These are phyloP conservation scores for Lamellibrachia satsuma DNA, from an alignment of 2,888 invertebrate species.

Conservation along the genomic window DNA sequence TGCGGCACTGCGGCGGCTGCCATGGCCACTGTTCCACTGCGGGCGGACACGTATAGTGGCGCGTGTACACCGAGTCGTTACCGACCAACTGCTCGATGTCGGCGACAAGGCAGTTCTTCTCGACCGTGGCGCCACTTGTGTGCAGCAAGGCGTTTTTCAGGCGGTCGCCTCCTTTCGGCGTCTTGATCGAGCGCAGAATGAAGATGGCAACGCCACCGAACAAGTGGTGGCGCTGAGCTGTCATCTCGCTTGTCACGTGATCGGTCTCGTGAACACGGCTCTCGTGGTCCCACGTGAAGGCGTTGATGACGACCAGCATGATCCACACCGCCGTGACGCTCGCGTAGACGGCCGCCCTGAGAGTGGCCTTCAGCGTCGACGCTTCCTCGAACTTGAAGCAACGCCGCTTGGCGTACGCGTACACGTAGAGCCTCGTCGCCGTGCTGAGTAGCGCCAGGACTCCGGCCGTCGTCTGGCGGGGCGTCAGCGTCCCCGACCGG, in stretches of 20 bases:
- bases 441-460: constrained; percentile 31
- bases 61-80: not conserved
- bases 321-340: constrained; percentile 30
- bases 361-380: constrained; percentile 28
- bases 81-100: constrained; percentile 19
- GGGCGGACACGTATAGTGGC: not conserved
- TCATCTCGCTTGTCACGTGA: not conserved
- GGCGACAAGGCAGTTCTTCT: constrained; percentile 27
- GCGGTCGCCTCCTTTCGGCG: not conserved
- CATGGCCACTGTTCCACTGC: not conserved
- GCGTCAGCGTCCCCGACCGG: constrained; percentile 27
- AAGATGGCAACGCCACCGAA: constrained; percentile 27
- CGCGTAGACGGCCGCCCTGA: constrained; percentile 35
- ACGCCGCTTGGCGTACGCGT: constrained; percentile 32
- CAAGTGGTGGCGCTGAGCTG: constrained; percentile 2
- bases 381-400: constrained; percentile 32
- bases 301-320: constrained; percentile 29
- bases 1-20: constrained; percentile 21
- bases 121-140: constrained; percentile 14
- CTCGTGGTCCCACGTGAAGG: constrained; percentile 34
- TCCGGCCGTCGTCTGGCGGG: constrained; percentile 28
- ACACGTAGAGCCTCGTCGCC: constrained; percentile 31
- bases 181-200: constrained; percentile 20
- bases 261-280: not conserved
- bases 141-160: constrained; percentile 21